Conservation (phyloP, 2,113 vertebrate genomes). For the Dendropsophus ebraccatus region DNA sequence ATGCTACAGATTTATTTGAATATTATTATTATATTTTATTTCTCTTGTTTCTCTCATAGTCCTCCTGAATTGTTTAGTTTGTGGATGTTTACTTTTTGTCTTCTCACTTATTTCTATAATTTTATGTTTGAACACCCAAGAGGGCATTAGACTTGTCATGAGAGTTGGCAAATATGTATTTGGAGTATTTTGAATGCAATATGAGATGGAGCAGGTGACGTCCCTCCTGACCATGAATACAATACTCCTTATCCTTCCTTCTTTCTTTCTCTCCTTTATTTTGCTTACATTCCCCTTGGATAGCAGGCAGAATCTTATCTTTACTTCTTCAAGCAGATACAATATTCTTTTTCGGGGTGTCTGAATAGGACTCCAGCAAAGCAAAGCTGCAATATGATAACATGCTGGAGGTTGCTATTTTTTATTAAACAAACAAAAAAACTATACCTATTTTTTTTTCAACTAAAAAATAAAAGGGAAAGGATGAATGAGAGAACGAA, state of each 20-base stretch:
- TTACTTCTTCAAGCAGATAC: constrained; percentile 71
- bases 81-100: constrained; percentile 7
- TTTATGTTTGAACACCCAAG: constrained; percentile 76
- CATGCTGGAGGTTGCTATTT: constrained; percentile 81
- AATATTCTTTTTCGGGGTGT: constrained; percentile 82
- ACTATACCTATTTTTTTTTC: neutral
- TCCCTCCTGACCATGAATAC: constrained; percentile 83
- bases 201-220: constrained; percentile 88
- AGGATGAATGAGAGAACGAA: constrained; percentile 71
- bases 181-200: constrained; percentile 93
- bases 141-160: constrained; percentile 81
- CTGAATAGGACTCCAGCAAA: constrained; percentile 85
- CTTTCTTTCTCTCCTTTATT: constrained; percentile 65
- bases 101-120: constrained; percentile 49
- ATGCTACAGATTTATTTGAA: neutral
- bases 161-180: constrained; percentile 99
- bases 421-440: constrained; percentile 4
- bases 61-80: neutral
- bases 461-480: constrained; percentile 68
- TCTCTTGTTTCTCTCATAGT: constrained; percentile 3
- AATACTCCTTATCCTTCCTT: constrained; percentile 76
- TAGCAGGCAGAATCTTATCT: constrained; percentile 80
- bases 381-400: constrained; percentile 79
- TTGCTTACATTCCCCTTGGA: constrained; percentile 73
- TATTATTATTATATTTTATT: constrained; percentile 11